Evolutionary conservation across 2,113 vertebrate species (phyloP), one percentile per base, ranked within the genome.

Genomic region (Ochotona princeps): DNA sequence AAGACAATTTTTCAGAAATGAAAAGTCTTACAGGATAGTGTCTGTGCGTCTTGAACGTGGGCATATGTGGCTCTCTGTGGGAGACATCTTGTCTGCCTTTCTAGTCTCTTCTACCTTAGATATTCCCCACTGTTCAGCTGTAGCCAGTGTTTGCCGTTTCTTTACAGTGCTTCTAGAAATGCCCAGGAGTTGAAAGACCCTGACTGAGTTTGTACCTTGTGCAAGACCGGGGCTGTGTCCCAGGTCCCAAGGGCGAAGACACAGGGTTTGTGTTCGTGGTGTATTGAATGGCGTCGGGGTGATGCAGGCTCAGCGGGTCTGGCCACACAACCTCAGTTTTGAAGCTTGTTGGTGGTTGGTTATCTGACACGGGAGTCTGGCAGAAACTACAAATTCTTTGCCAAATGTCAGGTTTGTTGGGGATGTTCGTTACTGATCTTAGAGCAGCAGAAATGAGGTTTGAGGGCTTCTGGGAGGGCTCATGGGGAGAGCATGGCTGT

Each of bases 111-210:
- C 30, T 35, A 6, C 23, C 23, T 91, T 54, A 4, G 51, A 0
- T 38, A 57, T 63, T 78, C 67, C 44, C 11, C 49, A 65, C 6
- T 30, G 69, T 81, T 76, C 44, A 17, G 1, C 17, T 87, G 3
- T 54, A 23, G 63, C 21, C 51, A 92, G 11, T 73, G 35, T 44
- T 66, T 75, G 20, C 57, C 60, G 0, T 94, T 90, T 85, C 63
- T 65, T 79, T 49, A 44, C 49, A 30, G n/a, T 25, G 47, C 28
- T 82, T 87, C 57, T 82, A 65, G 57, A 69, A 92, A 66, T 87
- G 73, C 25, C 30, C 20, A 74, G 87, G 74, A 67, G 89, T 89
- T 17, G 25, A 61, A 92, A 90, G 78, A 89, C 91, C 74, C 60
- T 69, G 21, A 49, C 44, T 54, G 73, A 35, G 21, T 80, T 92